These are phyloP conservation scores for Plectrocnemia conspersa DNA, from an alignment of 1,140 invertebrate species.

Conservation along the genomic window DNA sequence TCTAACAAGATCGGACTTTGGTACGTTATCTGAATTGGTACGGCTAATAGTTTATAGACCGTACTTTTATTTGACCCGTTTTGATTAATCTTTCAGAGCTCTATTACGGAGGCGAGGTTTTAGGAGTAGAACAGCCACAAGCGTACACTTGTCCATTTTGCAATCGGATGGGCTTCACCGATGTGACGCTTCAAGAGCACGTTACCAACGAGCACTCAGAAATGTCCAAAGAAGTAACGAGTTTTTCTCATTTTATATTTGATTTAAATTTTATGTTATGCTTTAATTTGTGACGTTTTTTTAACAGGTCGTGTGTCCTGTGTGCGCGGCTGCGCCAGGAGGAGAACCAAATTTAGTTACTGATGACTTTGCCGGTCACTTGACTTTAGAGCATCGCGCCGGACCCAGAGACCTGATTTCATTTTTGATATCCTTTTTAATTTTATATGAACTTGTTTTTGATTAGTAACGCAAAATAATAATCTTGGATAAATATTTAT, in stretches of 20 bases:
- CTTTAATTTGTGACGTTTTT: constrained; percentile 1
- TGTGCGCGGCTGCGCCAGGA: constrained; percentile 91
- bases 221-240: constrained; percentile 77
- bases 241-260: too few species aligned
- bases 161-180: constrained; percentile 92
- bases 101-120: constrained; percentile 90
- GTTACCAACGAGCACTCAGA: constrained; percentile 84
- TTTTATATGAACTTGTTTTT: too few species aligned
- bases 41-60: too few species aligned
- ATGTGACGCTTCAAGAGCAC: constrained; percentile 87
- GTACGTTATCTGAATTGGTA: constrained; percentile 46
- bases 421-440: constrained; percentile 69
- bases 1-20: constrained; percentile 92
- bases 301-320: constrained; percentile 78
- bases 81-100: constrained; percentile 61
- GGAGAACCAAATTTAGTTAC: constrained; percentile 96
- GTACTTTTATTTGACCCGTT: background rate
- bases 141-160: constrained; percentile 96
- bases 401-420: constrained; percentile 82
- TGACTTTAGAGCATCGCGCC: constrained; percentile 89
- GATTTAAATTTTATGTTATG: background rate
- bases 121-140: constrained; percentile 85
- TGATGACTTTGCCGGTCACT: constrained; percentile 95
- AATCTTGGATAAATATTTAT: too few species aligned
- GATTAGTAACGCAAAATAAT: too few species aligned